Conservation (phyloP, 2,113 vertebrate genomes). For the Sigmodon hispidus region DNA sequence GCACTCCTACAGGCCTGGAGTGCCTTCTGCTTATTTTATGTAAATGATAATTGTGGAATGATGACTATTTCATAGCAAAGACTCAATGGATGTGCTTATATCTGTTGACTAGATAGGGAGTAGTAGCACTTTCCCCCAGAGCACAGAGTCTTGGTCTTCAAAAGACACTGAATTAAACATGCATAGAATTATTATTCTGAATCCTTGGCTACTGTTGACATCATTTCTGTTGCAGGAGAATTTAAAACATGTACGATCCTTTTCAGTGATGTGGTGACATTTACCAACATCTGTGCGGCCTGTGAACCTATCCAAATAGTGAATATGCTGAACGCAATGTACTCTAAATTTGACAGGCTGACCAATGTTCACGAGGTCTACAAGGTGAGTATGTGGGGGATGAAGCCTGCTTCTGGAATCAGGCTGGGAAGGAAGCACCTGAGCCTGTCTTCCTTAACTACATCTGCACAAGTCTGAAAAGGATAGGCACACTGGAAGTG, state of each 20-base stretch:
- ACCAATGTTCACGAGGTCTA: slow-evolving; percentile 86
- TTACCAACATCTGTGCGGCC: slow-evolving; percentile 89
- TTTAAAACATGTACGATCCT: slow-evolving; percentile 89
- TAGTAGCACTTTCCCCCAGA: neutral
- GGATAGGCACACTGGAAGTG: neutral
- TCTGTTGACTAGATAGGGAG: neutral
- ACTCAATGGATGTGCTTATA: neutral
- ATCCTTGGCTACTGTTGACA: neutral
- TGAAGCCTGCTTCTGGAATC: neutral
- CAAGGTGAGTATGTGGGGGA: slow-evolving; percentile 81
- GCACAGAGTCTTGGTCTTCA: neutral
- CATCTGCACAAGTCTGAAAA: neutral
- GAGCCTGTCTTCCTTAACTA: neutral
- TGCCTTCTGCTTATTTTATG: neutral
- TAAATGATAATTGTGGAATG: fast-evolving
- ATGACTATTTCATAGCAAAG: neutral
- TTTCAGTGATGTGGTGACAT: slow-evolving; percentile 89
- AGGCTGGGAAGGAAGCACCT: neutral
- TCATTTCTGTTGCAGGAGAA: slow-evolving; percentile 82
- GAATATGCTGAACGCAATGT: slow-evolving; percentile 89
- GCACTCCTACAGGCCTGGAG: neutral
- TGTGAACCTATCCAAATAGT: slow-evolving; percentile 88
- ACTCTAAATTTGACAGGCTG: slow-evolving; percentile 87
- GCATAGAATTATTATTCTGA: neutral
- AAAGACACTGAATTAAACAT: neutral